Conservation (phyloP, 2,113 vertebrate species). For the Corythoichthys intestinalis region DNA sequence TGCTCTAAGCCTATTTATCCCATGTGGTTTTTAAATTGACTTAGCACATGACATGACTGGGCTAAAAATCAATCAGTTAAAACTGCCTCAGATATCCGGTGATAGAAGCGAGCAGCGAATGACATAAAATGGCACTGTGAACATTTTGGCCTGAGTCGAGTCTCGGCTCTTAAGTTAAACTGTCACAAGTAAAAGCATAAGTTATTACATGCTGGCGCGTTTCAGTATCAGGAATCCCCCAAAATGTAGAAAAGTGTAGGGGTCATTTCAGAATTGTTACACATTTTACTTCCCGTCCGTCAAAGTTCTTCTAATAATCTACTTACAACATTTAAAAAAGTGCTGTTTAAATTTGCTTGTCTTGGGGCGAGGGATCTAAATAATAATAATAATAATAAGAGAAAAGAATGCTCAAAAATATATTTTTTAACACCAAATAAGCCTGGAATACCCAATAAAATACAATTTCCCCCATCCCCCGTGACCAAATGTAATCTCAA, state of each 20-base stretch:
- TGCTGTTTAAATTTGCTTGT: too few relatives aligned
- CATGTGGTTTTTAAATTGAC: slow-evolving; percentile 19
- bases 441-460: too few relatives aligned
- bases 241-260: slow-evolving; percentile 21
- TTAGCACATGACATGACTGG: slow-evolving; percentile 28
- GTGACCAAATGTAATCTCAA: too few relatives aligned
- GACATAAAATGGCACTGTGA: slow-evolving; percentile 42
- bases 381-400: too few relatives aligned
- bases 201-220: slow-evolving; percentile 60
- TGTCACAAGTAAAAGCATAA: slow-evolving; percentile 60
- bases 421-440: too few relatives aligned
- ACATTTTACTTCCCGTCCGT: not conserved
- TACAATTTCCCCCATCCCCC: too few relatives aligned
- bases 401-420: too few relatives aligned
- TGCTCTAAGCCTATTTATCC: not conserved
- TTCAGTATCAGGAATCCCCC: slow-evolving; percentile 9
- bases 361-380: too few relatives aligned
- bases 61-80: slow-evolving; percentile 46
- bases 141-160: slow-evolving; percentile 62
- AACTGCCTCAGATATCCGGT: slow-evolving; percentile 66
- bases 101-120: slow-evolving; percentile 69
- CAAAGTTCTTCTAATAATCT: too few relatives aligned
- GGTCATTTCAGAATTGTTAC: not conserved
- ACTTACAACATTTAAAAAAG: too few relatives aligned
- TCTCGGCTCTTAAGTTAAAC: slow-evolving; percentile 68